Evolutionary conservation across 2,797 vertebrate species (phyloP).

Genomic region (Echeneis naucrates): DNA sequence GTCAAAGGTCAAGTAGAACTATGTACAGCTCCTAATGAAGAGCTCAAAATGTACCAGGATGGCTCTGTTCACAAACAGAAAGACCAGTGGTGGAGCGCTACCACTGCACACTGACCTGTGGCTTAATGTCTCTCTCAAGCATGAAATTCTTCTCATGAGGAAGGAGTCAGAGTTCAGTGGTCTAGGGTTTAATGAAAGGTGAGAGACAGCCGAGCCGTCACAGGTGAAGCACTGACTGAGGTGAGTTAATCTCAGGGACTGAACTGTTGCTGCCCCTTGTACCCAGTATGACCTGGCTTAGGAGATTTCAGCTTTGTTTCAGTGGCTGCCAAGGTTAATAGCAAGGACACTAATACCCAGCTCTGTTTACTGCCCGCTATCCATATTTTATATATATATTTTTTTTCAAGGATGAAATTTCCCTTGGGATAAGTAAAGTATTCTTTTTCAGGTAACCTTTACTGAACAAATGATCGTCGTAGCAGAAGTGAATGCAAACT

Average conservation of each 20-base stretch:
- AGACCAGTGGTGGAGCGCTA: constrained; percentile 14
- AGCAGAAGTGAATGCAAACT: neutral
- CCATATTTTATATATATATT: neutral
- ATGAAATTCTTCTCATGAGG: constrained; percentile 40
- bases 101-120: constrained; percentile 49
- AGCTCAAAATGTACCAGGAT: constrained; percentile 43
- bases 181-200: constrained; percentile 51
- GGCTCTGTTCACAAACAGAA: constrained; percentile 32
- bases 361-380: neutral
- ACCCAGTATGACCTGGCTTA: constrained; percentile 58
- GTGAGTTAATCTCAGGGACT: constrained; percentile 54
- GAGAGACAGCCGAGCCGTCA: constrained; percentile 26
- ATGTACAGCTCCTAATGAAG: constrained; percentile 69
- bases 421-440: too few species aligned
- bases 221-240: constrained; percentile 51
- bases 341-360: constrained; percentile 9
- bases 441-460: neutral
- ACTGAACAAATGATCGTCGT: neutral
- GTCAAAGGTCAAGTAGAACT: constrained; percentile 74
- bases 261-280: constrained; percentile 60
- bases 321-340: constrained; percentile 30
- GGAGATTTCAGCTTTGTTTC: constrained; percentile 46
- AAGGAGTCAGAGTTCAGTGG: constrained; percentile 45
- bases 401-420: too few species aligned
- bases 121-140: constrained; percentile 43